Conservation (phyloP, 2,797 vertebrate species). For the Protosalanx chinensis region DNA sequence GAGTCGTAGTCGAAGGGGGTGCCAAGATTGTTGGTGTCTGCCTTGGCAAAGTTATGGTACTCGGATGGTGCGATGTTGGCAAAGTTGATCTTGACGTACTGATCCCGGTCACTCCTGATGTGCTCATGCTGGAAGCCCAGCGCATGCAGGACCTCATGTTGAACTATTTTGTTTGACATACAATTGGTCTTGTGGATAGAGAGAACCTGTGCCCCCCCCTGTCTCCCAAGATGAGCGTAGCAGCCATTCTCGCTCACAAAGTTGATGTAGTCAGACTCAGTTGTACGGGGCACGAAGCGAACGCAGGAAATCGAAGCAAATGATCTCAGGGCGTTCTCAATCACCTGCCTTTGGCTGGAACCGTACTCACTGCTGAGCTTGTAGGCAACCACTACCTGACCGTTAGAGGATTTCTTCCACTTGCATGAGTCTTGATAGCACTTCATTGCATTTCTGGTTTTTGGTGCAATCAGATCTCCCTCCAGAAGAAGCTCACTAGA, state of each 20-base stretch:
- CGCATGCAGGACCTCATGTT: constrained; percentile 57
- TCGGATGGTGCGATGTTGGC: constrained; percentile 41
- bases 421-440: neutral
- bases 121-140: constrained; percentile 64
- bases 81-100: constrained; percentile 62
- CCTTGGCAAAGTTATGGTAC: constrained; percentile 49
- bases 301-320: constrained; percentile 9
- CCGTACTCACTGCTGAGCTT: neutral
- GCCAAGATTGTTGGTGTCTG: constrained; percentile 35
- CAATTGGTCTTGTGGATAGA: constrained; percentile 60
- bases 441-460: constrained; percentile 12
- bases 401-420: constrained; percentile 1
- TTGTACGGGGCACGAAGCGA: neutral
- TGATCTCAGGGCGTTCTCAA: constrained; percentile 1
- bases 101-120: constrained; percentile 61
- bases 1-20: constrained; percentile 57
- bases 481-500: constrained; percentile 9
- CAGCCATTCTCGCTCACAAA: constrained; percentile 22
- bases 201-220: constrained; percentile 54
- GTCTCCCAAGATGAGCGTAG: constrained; percentile 61
- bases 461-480: constrained; percentile 7
- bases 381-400: constrained; percentile 5
- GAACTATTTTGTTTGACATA: constrained; percentile 54
- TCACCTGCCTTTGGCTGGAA: neutral
- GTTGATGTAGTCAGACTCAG: constrained; percentile 3